Conservation (phyloP, 2,888 invertebrate species). For the Melipona beecheii region DNA sequence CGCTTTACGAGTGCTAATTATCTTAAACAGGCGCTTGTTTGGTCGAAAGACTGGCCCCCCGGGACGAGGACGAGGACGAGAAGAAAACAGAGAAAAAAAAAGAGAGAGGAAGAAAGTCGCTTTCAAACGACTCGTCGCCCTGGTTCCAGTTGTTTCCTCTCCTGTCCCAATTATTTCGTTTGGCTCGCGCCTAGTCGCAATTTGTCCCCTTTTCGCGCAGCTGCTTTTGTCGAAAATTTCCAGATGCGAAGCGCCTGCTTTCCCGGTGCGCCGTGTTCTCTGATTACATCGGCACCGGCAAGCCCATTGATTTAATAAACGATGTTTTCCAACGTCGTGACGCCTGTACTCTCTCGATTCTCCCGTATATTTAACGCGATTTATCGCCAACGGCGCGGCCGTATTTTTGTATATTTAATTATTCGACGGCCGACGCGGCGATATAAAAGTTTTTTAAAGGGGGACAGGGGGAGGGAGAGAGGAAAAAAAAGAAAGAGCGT, state of each 20-base stretch:
- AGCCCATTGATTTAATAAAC: constrained; percentile 25
- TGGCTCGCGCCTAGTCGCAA: neutral
- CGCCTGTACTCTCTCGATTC: neutral
- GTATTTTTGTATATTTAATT: constrained; percentile 4
- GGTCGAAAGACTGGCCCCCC: too few relatives aligned
- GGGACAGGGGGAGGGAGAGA: neutral
- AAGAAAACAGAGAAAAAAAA: neutral
- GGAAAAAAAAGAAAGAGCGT: neutral
- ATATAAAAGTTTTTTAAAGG: neutral
- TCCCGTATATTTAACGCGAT: neutral
- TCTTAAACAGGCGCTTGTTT: constrained; percentile 57
- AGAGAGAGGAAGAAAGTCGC: constrained; percentile 44
- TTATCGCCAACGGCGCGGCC: neutral
- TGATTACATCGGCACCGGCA: constrained; percentile 18
- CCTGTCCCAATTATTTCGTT: constrained; percentile 38
- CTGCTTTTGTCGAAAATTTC: neutral
- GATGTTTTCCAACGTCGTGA: neutral
- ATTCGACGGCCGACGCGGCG: neutral
- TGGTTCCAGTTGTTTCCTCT: constrained; percentile 9
- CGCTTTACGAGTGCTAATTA: constrained; percentile 70
- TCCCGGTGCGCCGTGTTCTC: neutral
- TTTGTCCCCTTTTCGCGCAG: neutral
- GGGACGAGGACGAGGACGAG: neutral
- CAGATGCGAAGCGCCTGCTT: neutral
- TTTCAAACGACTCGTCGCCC: constrained; percentile 47